These are phyloP conservation scores for Heliothis virescens DNA, from an alignment of 1,140 invertebrate species.

Conservation along the genomic window DNA sequence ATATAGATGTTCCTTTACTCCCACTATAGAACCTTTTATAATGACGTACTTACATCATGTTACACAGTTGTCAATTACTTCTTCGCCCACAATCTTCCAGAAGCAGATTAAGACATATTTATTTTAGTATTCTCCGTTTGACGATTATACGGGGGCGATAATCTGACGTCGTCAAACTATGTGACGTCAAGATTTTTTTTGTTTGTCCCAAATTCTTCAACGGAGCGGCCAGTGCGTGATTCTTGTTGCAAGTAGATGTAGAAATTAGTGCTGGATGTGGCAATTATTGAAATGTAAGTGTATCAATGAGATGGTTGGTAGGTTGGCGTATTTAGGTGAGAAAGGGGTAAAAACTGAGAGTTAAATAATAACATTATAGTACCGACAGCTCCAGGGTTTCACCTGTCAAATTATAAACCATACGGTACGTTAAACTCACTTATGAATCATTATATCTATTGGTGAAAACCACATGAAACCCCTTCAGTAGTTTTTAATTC, in stretches of 20 bases:
- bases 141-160: conserved; percentile 10
- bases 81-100: not conserved
- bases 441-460: no score
- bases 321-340: no score
- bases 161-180: not conserved
- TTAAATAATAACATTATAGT: no score
- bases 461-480: no score
- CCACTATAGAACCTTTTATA: no score
- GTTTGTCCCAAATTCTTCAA: not conserved
- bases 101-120: conserved; percentile 8
- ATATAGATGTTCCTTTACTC: no score
- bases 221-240: not conserved
- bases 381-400: no score
- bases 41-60: not conserved
- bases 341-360: no score
- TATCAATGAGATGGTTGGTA: not conserved
- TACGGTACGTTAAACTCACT: no score
- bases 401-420: no score
- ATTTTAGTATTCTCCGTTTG: not conserved
- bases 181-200: conserved; percentile 9
- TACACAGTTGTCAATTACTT: not conserved
- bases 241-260: not conserved
- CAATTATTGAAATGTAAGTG: not conserved
- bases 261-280: not conserved
- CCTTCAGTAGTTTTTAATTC: no score